Percentiles rank a stretch among this genome's conserved stretches.
phyloP scores from a whole-genome alignment of 2,888 invertebrate species.

The Sphinx pinastri region DNA sequence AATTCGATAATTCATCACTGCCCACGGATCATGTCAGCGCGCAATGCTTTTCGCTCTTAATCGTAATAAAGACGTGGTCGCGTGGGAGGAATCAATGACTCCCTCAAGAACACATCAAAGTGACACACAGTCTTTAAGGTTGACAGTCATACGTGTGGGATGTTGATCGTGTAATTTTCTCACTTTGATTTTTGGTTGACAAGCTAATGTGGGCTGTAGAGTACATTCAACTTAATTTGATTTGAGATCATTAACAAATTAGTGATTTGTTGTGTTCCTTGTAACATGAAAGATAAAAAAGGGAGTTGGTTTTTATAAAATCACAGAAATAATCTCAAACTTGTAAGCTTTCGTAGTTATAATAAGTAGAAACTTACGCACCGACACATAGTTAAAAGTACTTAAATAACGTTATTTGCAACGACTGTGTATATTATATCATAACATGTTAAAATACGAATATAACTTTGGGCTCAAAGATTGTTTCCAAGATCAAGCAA shows the following conservation, averaged over 20 bases:
- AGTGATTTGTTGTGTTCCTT: no score
- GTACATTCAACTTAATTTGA: conserved; percentile 1
- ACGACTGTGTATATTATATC: no score
- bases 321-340: no score
- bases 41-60: conserved; percentile 12
- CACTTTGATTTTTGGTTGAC: not conserved
- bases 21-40: not conserved
- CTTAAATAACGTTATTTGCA: no score
- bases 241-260: no score
- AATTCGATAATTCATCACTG: conserved; percentile 3
- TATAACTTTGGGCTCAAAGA: not conserved
- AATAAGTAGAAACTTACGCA: no score
- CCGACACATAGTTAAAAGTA: no score
- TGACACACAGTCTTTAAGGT: conserved; percentile 19
- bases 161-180: conserved; percentile 8
- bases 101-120: conserved; percentile 18
- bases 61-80: conserved; percentile 15
- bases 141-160: not conserved
- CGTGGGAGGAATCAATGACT: conserved; percentile 27
- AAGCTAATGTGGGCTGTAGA: not conserved
- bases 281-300: no score
- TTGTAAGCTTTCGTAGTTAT: no score
- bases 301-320: no score
- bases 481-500: not conserved
- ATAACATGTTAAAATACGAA: no score